A percentile compares a stretch with the other conserved stretches of the same genome.
Evolutionary conservation across 2,797 vertebrate genomes (phyloP).

Genomic region (Pampus argenteus): DNA sequence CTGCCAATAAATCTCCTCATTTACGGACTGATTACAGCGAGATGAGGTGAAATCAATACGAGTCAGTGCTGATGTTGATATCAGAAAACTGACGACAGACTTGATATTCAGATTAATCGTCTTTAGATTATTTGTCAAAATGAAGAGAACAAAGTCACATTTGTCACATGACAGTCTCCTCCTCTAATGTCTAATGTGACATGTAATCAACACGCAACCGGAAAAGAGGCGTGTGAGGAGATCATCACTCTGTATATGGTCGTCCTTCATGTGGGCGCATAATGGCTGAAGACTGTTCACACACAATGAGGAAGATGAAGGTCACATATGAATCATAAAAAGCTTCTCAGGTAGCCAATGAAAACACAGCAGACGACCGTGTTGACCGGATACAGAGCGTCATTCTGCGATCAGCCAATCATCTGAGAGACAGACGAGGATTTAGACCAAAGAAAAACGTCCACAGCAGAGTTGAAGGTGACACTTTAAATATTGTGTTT

Average conservation of each 20-base stretch:
- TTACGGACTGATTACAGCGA: not conserved
- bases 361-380: not conserved
- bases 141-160: too few relatives aligned
- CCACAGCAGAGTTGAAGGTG: too few relatives aligned
- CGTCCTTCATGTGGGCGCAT: conserved; percentile 43
- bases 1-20: too few relatives aligned
- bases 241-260: conserved; percentile 1
- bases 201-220: not conserved
- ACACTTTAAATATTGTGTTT: too few relatives aligned
- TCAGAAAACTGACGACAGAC: too few relatives aligned
- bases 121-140: too few relatives aligned
- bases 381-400: conserved; percentile 3
- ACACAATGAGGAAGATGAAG: conserved; percentile 40
- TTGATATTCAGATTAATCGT: too few relatives aligned
- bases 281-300: conserved; percentile 26
- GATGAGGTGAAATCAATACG: not conserved
- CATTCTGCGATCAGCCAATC: conserved; percentile 31
- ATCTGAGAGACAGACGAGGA: conserved; percentile 8
- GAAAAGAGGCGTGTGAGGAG: not conserved
- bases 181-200: too few relatives aligned
- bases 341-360: conserved; percentile 8
- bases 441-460: too few relatives aligned
- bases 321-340: conserved; percentile 40
- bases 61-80: too few relatives aligned
- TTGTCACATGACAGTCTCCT: too few relatives aligned